These are phyloP conservation scores for Dynastes grantii DNA, from an alignment of 2,888 invertebrate genomes.

Conservation along the genomic window DNA sequence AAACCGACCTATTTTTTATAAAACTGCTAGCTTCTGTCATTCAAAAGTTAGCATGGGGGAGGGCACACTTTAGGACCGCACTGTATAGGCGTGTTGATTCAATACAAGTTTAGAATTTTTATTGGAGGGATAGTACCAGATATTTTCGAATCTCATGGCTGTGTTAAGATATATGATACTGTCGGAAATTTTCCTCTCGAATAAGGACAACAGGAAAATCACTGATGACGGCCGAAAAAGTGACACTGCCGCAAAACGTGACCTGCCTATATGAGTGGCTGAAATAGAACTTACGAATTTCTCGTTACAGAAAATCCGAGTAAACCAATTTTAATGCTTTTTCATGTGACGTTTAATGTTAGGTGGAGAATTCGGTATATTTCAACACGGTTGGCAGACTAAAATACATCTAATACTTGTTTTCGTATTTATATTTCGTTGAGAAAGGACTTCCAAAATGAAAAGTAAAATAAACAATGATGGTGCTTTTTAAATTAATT, in stretches of 20 bases:
- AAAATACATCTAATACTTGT: not conserved
- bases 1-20: too few species aligned
- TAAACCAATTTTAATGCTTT: slow-evolving; percentile 40
- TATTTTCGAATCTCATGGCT: slow-evolving; percentile 1
- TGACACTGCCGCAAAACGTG: slow-evolving; percentile 46
- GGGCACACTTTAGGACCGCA: too few species aligned
- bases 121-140: too few species aligned
- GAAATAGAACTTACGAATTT: slow-evolving; percentile 38
- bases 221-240: slow-evolving; percentile 37
- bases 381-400: too few species aligned
- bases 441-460: too few species aligned
- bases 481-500: too few species aligned
- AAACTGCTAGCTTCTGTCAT: too few species aligned
- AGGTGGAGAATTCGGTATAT: too few species aligned
- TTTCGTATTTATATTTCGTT: not conserved
- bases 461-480: too few species aligned
- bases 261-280: slow-evolving; percentile 17
- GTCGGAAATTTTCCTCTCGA: slow-evolving; percentile 36
- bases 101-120: too few species aligned
- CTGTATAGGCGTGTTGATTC: too few species aligned
- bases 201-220: slow-evolving; percentile 45
- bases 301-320: slow-evolving; percentile 19
- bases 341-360: not conserved
- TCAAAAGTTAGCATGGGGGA: too few species aligned
- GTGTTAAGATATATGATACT: slow-evolving; percentile 20